Evolutionary conservation across 2,113 vertebrate species (phyloP).

Genomic region (Hypocryptadius cinnamomeus): DNA sequence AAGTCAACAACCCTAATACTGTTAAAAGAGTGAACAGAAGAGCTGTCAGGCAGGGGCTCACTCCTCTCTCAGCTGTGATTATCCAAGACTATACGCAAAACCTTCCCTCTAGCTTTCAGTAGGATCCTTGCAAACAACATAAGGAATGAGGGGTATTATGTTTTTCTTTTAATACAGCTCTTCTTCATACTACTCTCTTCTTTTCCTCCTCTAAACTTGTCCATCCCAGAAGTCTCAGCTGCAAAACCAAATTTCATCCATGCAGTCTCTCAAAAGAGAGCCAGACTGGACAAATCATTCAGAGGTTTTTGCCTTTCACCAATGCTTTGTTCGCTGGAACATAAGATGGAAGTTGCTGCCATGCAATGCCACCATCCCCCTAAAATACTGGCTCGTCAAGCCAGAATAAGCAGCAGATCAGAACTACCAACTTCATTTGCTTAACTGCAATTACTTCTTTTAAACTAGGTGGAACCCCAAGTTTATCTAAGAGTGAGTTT

Average conservation of each 20-base stretch:
- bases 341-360: background rate
- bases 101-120: background rate
- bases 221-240: background rate
- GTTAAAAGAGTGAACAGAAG: background rate
- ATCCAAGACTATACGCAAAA: background rate
- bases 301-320: background rate
- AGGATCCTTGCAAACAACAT: rapidly evolving
- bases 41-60: background rate
- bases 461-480: background rate
- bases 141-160: background rate
- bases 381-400: background rate
- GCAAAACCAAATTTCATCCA: background rate
- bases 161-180: background rate
- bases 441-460: background rate
- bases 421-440: background rate
- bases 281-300: background rate
- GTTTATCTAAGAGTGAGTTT: background rate
- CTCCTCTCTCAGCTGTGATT: background rate
- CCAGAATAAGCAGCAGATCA: background rate
- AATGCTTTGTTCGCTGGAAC: background rate
- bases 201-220: background rate
- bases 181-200: background rate
- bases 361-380: background rate
- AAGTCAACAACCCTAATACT: background rate
- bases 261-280: background rate